Base-by-base conservation (phyloP, 2,113 vertebrate genomes). In the Poecile atricapillus region DNA sequence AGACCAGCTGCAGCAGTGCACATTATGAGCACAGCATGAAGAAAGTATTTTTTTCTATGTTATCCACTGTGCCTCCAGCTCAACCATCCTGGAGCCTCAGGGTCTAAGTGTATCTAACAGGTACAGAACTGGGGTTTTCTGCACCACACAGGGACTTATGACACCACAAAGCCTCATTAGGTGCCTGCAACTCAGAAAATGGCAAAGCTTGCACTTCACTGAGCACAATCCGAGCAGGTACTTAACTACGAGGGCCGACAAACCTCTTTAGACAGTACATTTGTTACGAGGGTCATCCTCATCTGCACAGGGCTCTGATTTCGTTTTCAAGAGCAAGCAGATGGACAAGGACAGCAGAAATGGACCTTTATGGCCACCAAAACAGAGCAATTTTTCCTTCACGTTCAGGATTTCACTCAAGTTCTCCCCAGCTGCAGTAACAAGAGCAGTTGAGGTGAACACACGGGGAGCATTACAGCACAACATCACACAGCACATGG, bases 81-180 rank as follows among this genome's bases (percentile, higher is more conserved):
- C 59, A 43, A 47, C 16, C 59, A 55, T 25, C 21, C 67, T 63
- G 50, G 6, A 76, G 14, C 15, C 44, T 83, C 22, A 11, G 0
- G 19, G 31, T 50, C 59, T 24, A 53, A 76, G 23, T 46, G 11
- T 13, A 44, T 22, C 73, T 46, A 41, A 22, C 1, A 43, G 37
- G 31, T 78, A 62, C 6, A 62, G 56, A 84, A 35, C 23, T 47
- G 14, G 15, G 18, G 21, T 24, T 67, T 49, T 53, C 39, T 71
- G 37, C 9, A n/a, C 28, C 39, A 50, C 1, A 0, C 22, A 76
- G 18, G 25, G 30, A 47, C 15, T 19, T 27, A 7, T 0, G 20
- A 30, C 33, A 73, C 71, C 52, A 67, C 27, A 68, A 37, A 75
- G 25, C 23, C 28, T 35, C 31, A 31, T 10, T 10, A 43, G 22